Evolutionary conservation across 2,797 vertebrate genomes (phyloP).

Genomic region (Schizothorax lantsangensis): DNA sequence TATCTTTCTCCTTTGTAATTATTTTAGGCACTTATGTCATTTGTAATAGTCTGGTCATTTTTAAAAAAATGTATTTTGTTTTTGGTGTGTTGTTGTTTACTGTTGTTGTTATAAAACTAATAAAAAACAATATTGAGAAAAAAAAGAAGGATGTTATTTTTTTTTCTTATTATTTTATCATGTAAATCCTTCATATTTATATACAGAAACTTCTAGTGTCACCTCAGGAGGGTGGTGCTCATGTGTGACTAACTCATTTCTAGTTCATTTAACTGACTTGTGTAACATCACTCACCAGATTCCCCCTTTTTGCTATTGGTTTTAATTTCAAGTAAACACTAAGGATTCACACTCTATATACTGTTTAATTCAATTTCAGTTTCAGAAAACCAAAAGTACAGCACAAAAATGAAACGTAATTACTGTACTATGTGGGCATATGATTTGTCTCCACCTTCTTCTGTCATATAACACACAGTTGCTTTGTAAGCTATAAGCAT

Average conservation of each 20-base stretch:
- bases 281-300: not conserved
- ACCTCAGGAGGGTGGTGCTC: not conserved
- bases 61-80: no score
- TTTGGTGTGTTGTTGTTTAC: no score
- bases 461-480: not conserved
- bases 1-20: not conserved
- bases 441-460: slow-evolving; percentile 13
- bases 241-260: not conserved
- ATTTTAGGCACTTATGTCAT: not conserved
- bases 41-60: not conserved
- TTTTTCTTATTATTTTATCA: not conserved
- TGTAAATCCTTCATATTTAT: not conserved
- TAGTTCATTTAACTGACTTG: not conserved
- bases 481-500: slow-evolving; percentile 1
- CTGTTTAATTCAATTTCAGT: not conserved
- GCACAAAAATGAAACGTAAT: not conserved
- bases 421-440: not conserved
- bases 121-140: no score
- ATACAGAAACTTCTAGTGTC: not conserved
- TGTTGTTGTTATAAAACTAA: no score
- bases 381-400: not conserved
- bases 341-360: not conserved
- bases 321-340: not conserved
- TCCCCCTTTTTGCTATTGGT: not conserved
- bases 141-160: no score